Percentiles rank a stretch among this genome's conserved stretches.
phyloP scores from a whole-genome alignment of 2,113 vertebrate genomes.

The Trichomycterus rosablanca region DNA sequence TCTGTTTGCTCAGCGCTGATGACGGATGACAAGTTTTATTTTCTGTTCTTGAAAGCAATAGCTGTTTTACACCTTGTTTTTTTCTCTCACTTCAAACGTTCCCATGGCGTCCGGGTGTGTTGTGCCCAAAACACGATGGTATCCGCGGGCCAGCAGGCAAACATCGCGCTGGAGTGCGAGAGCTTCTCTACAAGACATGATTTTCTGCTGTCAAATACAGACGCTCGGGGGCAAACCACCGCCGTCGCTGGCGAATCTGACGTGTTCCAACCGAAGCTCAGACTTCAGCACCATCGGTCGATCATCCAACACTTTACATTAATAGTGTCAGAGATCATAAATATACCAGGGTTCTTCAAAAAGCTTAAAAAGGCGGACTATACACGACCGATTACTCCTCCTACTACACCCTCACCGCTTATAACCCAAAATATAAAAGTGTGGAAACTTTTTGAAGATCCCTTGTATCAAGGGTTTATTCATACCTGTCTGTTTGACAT shows the following conservation, averaged over 20 bases:
- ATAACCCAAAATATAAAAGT: too few species aligned
- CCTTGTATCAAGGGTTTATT: too few species aligned
- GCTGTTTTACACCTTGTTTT: slow-evolving; percentile 46
- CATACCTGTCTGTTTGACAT: too few species aligned
- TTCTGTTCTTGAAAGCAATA: background rate
- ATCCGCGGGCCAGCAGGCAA: slow-evolving; percentile 49
- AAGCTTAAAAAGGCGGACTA: too few species aligned
- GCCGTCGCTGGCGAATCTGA: background rate
- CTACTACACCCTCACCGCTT: too few species aligned
- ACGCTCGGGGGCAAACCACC: background rate
- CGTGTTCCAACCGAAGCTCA: background rate
- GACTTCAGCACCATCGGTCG: too few species aligned
- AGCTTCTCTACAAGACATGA: slow-evolving; percentile 39
- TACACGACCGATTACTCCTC: too few species aligned
- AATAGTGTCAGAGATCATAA: too few species aligned
- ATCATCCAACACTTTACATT: background rate
- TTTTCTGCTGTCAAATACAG: slow-evolving; percentile 47
- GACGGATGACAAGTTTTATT: background rate
- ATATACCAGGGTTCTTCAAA: too few species aligned
- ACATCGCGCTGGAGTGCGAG: slow-evolving; percentile 56
- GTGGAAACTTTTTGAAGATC: too few species aligned
- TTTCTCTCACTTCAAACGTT: slow-evolving; percentile 54
- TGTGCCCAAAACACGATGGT: slow-evolving; percentile 63
- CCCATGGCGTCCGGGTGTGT: slow-evolving; percentile 56
- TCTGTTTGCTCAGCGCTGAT: background rate